Conservation (phyloP, 2,113 vertebrate species). For the Psilopogon haemacephalus region DNA sequence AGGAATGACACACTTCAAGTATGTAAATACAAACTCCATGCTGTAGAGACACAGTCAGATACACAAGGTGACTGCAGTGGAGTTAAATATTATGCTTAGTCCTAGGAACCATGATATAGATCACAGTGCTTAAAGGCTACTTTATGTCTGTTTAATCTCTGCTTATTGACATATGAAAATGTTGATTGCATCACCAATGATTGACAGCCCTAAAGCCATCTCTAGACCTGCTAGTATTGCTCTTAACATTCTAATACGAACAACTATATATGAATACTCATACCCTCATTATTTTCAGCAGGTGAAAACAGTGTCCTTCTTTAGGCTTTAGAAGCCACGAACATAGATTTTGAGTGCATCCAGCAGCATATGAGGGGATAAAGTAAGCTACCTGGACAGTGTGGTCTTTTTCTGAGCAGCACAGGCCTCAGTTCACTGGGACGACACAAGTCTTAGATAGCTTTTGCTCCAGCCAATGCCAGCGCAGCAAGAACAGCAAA, state of each 20-base stretch:
- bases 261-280: background rate
- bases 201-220: background rate
- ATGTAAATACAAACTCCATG: background rate
- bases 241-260: background rate
- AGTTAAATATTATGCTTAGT: background rate
- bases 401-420: accelerated
- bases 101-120: background rate
- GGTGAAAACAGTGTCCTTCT: background rate
- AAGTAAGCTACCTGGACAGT: background rate
- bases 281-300: background rate
- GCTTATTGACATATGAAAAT: background rate
- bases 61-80: background rate
- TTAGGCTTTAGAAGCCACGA: background rate
- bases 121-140: background rate
- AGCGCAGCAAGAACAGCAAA: background rate
- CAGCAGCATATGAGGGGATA: background rate
- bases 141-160: background rate
- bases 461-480: background rate
- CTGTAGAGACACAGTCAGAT: background rate
- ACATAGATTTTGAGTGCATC: background rate
- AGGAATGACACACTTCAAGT: background rate
- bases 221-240: background rate
- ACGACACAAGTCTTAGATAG: background rate
- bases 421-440: background rate
- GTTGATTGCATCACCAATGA: background rate